phyloP scores from a whole-genome alignment of 1,140 invertebrate genomes.

The Drosophila elegans region DNA sequence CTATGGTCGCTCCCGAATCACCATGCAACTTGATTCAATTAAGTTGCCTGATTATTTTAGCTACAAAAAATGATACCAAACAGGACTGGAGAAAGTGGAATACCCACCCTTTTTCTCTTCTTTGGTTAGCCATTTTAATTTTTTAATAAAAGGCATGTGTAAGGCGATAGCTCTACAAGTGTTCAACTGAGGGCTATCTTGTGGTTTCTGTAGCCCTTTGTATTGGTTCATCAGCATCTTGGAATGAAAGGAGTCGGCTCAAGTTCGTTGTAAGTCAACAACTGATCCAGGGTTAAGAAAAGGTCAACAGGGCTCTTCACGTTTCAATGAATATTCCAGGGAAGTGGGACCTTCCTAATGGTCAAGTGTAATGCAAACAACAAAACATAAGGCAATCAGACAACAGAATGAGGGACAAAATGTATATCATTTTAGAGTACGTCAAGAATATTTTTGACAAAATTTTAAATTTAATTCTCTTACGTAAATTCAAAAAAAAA shows the following conservation, averaged over 20 bases:
- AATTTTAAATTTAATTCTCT: no score
- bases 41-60: constrained; percentile 78
- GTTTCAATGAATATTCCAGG: constrained; percentile 15
- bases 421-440: constrained; percentile 5
- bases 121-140: constrained; percentile 43
- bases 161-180: constrained; percentile 52
- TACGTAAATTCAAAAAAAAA: no score
- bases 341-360: constrained; percentile 13
- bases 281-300: constrained; percentile 45
- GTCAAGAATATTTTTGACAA: background rate
- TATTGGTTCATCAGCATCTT: constrained; percentile 25
- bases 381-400: constrained; percentile 3
- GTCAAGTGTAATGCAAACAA: constrained; percentile 39
- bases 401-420: background rate
- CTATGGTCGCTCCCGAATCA: constrained; percentile 24
- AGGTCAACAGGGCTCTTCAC: constrained; percentile 45
- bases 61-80: constrained; percentile 45
- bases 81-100: background rate
- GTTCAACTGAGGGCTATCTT: constrained; percentile 18
- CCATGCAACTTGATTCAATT: constrained; percentile 71
- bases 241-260: constrained; percentile 20
- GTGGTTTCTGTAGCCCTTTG: constrained; percentile 35
- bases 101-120: constrained; percentile 19
- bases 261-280: constrained; percentile 43
- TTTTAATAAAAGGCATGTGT: constrained; percentile 54